phyloP scores from a whole-genome alignment of 2,888 invertebrate species.

The Crioceris asparagi region DNA sequence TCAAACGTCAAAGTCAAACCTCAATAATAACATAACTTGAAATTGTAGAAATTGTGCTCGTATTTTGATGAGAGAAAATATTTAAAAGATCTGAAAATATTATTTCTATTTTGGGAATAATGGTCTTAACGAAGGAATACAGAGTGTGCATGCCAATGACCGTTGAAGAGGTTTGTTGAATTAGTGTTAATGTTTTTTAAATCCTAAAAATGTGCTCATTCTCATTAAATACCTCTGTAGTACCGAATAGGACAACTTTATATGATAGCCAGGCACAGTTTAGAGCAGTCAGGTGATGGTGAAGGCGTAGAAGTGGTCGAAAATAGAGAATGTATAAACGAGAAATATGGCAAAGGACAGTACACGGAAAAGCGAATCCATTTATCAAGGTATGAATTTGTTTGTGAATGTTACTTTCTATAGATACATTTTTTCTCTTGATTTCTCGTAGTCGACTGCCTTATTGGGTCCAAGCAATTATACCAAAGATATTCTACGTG shows the following conservation, averaged over 20 bases:
- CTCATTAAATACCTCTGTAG: constrained; percentile 42
- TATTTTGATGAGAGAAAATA: too few relatives aligned
- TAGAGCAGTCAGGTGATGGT: constrained; percentile 80
- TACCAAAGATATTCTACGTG: constrained; percentile 84
- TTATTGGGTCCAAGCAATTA: constrained; percentile 77
- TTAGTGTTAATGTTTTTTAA: constrained; percentile 27
- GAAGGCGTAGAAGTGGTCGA: constrained; percentile 88
- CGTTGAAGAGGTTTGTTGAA: constrained; percentile 90
- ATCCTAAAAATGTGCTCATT: constrained; percentile 2
- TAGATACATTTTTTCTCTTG: too few relatives aligned
- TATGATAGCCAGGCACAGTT: constrained; percentile 90
- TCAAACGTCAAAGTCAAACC: too few relatives aligned
- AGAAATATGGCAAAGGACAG: constrained; percentile 71
- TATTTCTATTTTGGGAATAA: constrained; percentile 40
- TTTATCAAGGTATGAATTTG: constrained; percentile 58
- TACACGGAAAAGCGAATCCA: constrained; percentile 86
- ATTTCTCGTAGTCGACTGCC: constrained; percentile 87
- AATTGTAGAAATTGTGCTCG: too few relatives aligned
- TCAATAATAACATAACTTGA: too few relatives aligned
- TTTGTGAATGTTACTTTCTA: background rate
- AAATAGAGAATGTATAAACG: constrained; percentile 70
- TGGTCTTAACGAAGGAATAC: constrained; percentile 83
- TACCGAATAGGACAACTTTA: constrained; percentile 86
- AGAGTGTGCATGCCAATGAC: constrained; percentile 87
- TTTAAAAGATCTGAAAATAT: too few relatives aligned